Percentiles rank a stretch among this genome's conserved stretches.
phyloP scores from a whole-genome alignment of 2,888 invertebrate genomes.

The Margaritifera margaritifera region DNA sequence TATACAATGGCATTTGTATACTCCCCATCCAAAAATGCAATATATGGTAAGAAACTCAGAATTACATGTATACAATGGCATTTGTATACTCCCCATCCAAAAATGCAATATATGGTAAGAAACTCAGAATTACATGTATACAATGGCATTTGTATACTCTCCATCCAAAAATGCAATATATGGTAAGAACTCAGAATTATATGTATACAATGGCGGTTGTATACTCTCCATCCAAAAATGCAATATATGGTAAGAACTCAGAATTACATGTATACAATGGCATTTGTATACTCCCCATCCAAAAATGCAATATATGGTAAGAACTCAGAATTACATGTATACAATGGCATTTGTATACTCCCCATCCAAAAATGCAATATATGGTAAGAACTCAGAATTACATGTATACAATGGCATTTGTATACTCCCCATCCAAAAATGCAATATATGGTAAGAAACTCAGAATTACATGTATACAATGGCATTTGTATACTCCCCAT shows the following conservation, averaged over 20 bases:
- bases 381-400: too few species aligned
- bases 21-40: constrained; percentile 85
- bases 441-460: too few species aligned
- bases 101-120: constrained; percentile 84
- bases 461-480: constrained; percentile 94
- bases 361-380: constrained; percentile 84
- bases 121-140: constrained; percentile 93
- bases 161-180: constrained; percentile 85
- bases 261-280: constrained; percentile 94
- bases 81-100: constrained; percentile 92
- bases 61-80: constrained; percentile 93
- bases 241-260: too few species aligned
- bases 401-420: constrained; percentile 92
- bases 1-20: constrained; percentile 96
- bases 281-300: constrained; percentile 92
- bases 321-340: too few species aligned
- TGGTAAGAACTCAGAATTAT: too few species aligned
- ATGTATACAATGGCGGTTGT: constrained; percentile 96
- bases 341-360: constrained; percentile 96
- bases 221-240: constrained; percentile 87
- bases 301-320: constrained; percentile 84
- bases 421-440: constrained; percentile 89
- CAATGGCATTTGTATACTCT: constrained; percentile 95
- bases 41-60: too few species aligned
- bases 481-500: constrained; percentile 94